Evolutionary conservation across 2,888 invertebrate genomes (phyloP), one percentile per base, ranked within the genome.

Genomic region (Hartigia nigra): DNA sequence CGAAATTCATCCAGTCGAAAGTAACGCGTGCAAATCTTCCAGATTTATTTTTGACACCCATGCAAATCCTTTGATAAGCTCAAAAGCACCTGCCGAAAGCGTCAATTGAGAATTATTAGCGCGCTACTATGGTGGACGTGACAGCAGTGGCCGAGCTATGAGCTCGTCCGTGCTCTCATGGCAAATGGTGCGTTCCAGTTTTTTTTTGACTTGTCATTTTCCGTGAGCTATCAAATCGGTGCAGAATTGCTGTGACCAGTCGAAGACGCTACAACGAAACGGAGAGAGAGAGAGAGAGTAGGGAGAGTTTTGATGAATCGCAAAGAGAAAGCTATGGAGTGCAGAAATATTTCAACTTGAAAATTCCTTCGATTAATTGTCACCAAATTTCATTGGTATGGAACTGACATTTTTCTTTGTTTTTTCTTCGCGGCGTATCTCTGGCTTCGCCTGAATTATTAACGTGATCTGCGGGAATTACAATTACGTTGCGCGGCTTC

Each of bases 131-230:
- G 55, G 55, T 81, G 82, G 84, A 85, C 86, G 86, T 86, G 85
- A 75, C 80, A 79, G 81, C 78, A 86, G 84, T 78, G 75, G 31
- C 76, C 81, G 80, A 78, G 80, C 85, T 86, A 82, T 83, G 83
- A 79, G 84, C 86, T 84, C 86, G 75, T 37, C 36, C 35, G n/a
- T 34, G 34, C n/a, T 37, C 34, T 75, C 75, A 34, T 37, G 85
- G 82, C 79, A 81, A 86, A 80, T 77, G 78, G 83, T 81, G 83
- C 76, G 79, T 83, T 81, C 80, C 34, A 37, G 31, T 72, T 72
- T 69, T 69, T 72, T 72, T 72, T 72, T 72, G 32, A 34, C 31
- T 32, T 72, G 23, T 32, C 31, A 34, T 14, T 72, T 72, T 23
- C 55, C 11, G 32, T 34, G 72, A 72, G 72, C 72, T 12, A 31